These are phyloP conservation scores for Colinus virginianus DNA, from an alignment of 2,113 vertebrate genomes.

Conservation along the genomic window DNA sequence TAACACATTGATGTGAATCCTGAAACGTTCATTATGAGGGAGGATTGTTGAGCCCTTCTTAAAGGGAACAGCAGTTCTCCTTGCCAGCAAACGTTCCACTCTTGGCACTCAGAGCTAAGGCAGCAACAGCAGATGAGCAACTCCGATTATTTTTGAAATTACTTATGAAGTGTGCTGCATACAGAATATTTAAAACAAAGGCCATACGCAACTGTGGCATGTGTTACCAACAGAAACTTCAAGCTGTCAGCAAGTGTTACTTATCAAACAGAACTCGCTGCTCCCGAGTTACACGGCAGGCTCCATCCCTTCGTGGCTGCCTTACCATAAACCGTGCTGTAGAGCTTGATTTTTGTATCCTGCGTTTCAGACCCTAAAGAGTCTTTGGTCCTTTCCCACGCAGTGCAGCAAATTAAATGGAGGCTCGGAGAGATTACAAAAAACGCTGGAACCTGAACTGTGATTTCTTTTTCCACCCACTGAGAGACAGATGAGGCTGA, in stretches of 20 bases:
- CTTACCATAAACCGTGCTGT: slow-evolving; percentile 48
- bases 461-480: slow-evolving; percentile 24
- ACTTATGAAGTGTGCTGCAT: not conserved
- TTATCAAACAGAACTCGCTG: not conserved
- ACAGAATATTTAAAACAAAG: not conserved
- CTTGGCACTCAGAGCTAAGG: not conserved
- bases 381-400: slow-evolving; percentile 67
- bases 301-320: slow-evolving; percentile 11
- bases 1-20: not conserved
- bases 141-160: not conserved
- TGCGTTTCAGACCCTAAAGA: slow-evolving; percentile 49
- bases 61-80: not conserved
- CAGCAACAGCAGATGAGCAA: not conserved
- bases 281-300: not conserved
- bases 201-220: not conserved
- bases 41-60: not conserved
- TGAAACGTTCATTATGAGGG: slow-evolving; percentile 16
- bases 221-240: slow-evolving; percentile 19
- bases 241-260: slow-evolving; percentile 31
- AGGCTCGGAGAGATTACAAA: slow-evolving; percentile 67
- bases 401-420: slow-evolving; percentile 61
- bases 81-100: not conserved
- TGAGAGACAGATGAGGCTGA: slow-evolving; percentile 44
- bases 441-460: slow-evolving; percentile 67
- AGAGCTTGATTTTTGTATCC: slow-evolving; percentile 44